Base-by-base conservation (phyloP, 2,888 invertebrate genomes). In the Biston stratarius region DNA sequence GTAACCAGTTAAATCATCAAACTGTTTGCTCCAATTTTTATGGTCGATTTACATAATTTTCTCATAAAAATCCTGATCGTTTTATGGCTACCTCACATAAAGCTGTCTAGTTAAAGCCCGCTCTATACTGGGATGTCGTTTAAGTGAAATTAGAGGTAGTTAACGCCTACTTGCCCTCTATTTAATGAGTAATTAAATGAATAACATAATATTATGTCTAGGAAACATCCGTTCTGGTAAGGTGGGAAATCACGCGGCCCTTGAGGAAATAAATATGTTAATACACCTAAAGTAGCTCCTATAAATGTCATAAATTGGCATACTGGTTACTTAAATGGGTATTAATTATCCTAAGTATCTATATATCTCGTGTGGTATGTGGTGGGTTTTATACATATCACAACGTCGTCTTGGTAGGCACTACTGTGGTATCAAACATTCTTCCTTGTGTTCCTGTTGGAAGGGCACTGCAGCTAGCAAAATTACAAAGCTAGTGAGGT, bases 131-230 rank as follows among this genome's bases (percentile, higher is more conserved):
- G 10, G 49, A 38, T 56, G 36, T 60, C 65, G 53, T 64, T 64
- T 67, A 80, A 81, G 78, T 81, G 72, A 83, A 83, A 86, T 85
- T 82, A 86, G 78, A 74, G 69, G 78, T 74, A 82, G 78, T 86
- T 85, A 84, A 71, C 82, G 79, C 82, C 79, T 85, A 77, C 74
- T 75, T 79, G 76, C 76, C 76, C 72, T n/a, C 77, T 83, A 79
- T 81, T 85, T 84, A 82, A 81, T 83, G 78, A 79, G 78, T 83
- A 82, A 79, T 83, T 84, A 82, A 77, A 74, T 83, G 79, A 80
- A 70, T 67, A 67, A 68, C 62, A 83, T 83, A 83, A 81, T 79
- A 77, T 78, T 77, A 78, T 80, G 88, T 88, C 87, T 88, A 85
- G 81, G 71, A 79, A 77, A 81, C 87, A 84, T 89, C 88, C 88